Evolutionary conservation across 2,113 vertebrate species (phyloP).

Genomic region (Gavia stellata): DNA sequence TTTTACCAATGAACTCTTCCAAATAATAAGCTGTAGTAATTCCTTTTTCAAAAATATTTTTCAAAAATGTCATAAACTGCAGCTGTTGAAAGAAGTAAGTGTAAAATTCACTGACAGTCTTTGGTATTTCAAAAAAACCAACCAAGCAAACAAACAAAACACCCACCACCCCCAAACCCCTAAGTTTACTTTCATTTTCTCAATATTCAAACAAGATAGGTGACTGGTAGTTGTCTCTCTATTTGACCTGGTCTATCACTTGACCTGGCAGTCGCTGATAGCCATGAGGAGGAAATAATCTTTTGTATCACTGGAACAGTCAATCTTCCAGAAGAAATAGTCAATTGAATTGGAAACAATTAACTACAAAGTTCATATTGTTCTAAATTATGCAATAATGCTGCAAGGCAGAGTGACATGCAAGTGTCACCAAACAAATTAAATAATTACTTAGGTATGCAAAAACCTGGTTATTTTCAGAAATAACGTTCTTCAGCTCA

Average conservation of each 20-base stretch:
- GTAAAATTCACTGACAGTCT: background rate
- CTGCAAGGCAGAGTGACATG: background rate
- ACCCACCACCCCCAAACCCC: background rate
- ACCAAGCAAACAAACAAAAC: background rate
- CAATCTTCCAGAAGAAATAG: background rate
- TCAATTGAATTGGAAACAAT: background rate
- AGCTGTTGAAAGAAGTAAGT: background rate
- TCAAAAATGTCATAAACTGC: background rate
- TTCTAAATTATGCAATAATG: background rate
- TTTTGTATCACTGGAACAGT: background rate
- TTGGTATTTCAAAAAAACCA: background rate
- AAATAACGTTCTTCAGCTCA: background rate
- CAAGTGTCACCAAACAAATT: background rate
- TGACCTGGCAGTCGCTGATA: background rate
- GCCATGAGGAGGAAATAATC: background rate
- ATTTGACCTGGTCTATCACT: background rate
- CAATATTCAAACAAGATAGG: background rate
- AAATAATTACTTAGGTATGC: background rate
- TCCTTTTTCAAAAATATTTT: background rate
- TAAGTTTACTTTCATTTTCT: background rate
- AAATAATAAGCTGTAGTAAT: background rate
- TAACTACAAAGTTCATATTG: background rate
- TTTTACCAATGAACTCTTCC: background rate
- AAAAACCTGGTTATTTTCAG: constrained; percentile 1
- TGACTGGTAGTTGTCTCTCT: background rate